Evolutionary conservation across 2,888 invertebrate genomes (phyloP).

Genomic region (Eurois occulta): DNA sequence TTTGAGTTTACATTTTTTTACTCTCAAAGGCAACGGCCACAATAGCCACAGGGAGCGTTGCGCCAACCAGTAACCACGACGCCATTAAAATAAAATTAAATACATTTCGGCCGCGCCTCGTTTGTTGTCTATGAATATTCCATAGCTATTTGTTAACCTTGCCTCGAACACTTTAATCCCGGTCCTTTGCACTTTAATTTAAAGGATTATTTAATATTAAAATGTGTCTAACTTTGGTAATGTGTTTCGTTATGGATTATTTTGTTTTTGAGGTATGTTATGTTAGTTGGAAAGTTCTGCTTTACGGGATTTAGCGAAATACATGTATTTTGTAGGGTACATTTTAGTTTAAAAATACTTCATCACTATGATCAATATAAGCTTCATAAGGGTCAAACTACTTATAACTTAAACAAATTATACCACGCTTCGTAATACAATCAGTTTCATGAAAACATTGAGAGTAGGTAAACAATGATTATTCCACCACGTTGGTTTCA

Average conservation of each 20-base stretch:
- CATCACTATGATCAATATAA: neutral
- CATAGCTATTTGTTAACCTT: constrained; percentile 70
- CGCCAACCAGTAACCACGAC: constrained; percentile 21
- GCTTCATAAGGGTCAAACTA: neutral
- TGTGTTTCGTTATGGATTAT: constrained; percentile 15
- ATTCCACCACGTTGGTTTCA: constrained; percentile 26
- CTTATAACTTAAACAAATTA: neutral
- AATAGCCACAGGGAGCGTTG: constrained; percentile 5
- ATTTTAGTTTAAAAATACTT: neutral
- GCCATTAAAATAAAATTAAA: constrained; percentile 65
- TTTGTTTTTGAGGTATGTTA: constrained; percentile 3
- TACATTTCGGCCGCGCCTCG: constrained; percentile 53
- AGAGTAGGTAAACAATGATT: constrained; percentile 9
- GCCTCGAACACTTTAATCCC: constrained; percentile 41
- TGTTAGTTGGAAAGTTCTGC: neutral
- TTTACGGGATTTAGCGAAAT: neutral
- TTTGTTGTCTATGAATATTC: constrained; percentile 70
- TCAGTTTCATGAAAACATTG: constrained; percentile 2
- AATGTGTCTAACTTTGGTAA: constrained; percentile 22
- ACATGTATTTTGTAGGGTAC: neutral
- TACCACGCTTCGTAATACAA: neutral
- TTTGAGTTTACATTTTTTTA: neutral
- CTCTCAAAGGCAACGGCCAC: neutral
- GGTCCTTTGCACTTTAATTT: constrained; percentile 30
- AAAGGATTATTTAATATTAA: constrained; percentile 36